Evolutionary conservation across 2,113 vertebrate genomes (phyloP).

Genomic region (Melanerpes aurifrons): DNA sequence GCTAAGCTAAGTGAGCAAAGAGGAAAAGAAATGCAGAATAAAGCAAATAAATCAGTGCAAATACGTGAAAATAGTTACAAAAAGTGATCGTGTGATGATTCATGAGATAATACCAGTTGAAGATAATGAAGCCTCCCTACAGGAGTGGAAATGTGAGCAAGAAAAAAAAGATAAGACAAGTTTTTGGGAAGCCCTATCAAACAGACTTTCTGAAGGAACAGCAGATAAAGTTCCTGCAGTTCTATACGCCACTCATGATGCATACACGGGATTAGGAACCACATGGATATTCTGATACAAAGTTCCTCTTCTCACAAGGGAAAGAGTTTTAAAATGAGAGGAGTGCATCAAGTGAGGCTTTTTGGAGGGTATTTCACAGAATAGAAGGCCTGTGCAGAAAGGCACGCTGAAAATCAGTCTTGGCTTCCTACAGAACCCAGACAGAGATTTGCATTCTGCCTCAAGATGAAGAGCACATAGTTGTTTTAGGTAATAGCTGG

Average conservation of each 20-base stretch:
- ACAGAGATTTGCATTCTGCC: slow-evolving; percentile 10
- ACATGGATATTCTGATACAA: background rate
- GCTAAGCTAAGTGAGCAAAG: background rate
- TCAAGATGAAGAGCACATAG: background rate
- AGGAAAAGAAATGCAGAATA: background rate
- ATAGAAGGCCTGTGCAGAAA: background rate
- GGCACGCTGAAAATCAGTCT: background rate
- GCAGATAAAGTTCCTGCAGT: background rate
- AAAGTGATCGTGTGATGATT: background rate
- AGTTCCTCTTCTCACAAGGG: background rate
- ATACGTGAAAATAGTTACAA: background rate
- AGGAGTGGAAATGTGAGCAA: background rate
- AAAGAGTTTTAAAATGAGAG: background rate
- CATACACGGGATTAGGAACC: background rate
- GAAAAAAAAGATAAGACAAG: background rate
- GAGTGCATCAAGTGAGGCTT: background rate
- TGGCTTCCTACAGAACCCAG: background rate
- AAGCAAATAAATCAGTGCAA: background rate
- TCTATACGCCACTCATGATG: background rate
- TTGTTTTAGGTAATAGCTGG: background rate
- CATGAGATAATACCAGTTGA: background rate
- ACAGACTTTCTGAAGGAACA: background rate
- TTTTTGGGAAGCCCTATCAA: background rate
- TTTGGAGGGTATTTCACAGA: background rate
- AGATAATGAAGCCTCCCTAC: background rate